Conservation (phyloP, 2,113 vertebrate species). For the Chaetops frenatus region DNA sequence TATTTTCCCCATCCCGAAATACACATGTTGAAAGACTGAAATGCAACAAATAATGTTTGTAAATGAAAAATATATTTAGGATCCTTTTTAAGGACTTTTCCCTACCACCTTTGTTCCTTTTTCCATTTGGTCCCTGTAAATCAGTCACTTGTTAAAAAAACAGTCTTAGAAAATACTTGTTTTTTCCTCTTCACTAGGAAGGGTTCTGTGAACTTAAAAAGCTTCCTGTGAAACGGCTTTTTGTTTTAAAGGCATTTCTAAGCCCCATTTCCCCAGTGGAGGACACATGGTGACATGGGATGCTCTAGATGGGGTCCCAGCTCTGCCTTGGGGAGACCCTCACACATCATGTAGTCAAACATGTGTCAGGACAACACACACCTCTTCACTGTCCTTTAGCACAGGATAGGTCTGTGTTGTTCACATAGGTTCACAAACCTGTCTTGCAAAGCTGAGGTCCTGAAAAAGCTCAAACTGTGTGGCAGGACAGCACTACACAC, state of each 20-base stretch:
- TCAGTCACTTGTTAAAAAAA: not conserved
- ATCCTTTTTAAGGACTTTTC: not conserved
- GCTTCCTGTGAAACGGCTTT: not conserved
- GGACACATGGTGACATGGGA: fast-evolving
- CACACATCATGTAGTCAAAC: fast-evolving
- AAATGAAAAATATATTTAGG: not conserved
- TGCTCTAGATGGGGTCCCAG: not conserved
- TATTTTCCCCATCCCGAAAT: not conserved
- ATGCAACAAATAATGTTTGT: not conserved
- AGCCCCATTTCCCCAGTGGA: not conserved
- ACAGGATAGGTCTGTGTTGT: fast-evolving
- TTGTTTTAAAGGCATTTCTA: not conserved
- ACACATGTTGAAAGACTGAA: not conserved
- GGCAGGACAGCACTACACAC: not conserved
- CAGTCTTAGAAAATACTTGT: not conserved
- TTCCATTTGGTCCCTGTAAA: not conserved
- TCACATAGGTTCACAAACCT: not conserved
- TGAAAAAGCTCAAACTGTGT: not conserved
- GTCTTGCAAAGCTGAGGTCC: not conserved
- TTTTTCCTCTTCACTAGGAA: not conserved
- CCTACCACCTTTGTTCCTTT: not conserved
- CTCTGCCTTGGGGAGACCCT: not conserved
- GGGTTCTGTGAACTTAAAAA: not conserved
- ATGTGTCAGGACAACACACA: fast-evolving
- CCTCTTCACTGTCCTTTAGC: not conserved